Percentiles rank a stretch among this genome's conserved stretches.
These are phyloP conservation scores for Octodon degus DNA, from an alignment of 2,113 vertebrate species.

Conservation along the genomic window DNA sequence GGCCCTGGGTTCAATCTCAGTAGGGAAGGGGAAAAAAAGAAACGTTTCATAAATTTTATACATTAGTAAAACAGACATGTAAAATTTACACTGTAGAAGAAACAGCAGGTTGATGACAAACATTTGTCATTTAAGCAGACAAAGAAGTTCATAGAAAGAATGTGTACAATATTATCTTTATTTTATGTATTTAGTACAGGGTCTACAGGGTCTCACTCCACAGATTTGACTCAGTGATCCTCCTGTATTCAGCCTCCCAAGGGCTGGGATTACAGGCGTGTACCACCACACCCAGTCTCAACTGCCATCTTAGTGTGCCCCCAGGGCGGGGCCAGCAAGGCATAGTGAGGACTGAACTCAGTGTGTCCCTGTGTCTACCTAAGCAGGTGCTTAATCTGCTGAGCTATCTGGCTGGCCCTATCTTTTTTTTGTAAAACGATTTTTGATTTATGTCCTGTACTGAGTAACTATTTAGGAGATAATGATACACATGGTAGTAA, in stretches of 20 bases:
- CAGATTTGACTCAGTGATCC: too few species aligned
- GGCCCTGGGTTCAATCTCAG: background rate
- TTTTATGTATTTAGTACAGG: too few species aligned
- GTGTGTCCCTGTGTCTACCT: too few species aligned
- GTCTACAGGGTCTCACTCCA: too few species aligned
- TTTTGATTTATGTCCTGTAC: background rate
- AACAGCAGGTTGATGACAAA: constrained; percentile 47
- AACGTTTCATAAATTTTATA: constrained; percentile 28
- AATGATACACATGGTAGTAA: background rate
- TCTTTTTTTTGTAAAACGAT: background rate
- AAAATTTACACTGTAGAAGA: constrained; percentile 22
- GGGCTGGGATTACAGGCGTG: too few species aligned
- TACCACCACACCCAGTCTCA: too few species aligned
- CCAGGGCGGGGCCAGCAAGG: too few species aligned
- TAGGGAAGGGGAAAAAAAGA: background rate
- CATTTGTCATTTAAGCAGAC: constrained; percentile 16
- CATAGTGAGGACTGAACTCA: too few species aligned
- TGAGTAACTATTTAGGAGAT: background rate
- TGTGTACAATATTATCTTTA: background rate
- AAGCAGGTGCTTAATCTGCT: too few species aligned
- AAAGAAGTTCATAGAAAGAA: background rate
- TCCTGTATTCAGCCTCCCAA: too few species aligned
- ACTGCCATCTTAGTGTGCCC: too few species aligned
- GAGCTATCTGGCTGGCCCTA: too few species aligned
- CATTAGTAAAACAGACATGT: constrained; percentile 39